Evolutionary conservation across 1,140 invertebrate genomes (phyloP), one percentile per base, ranked within the genome.

Genomic region (Hesperophylax magnus): DNA sequence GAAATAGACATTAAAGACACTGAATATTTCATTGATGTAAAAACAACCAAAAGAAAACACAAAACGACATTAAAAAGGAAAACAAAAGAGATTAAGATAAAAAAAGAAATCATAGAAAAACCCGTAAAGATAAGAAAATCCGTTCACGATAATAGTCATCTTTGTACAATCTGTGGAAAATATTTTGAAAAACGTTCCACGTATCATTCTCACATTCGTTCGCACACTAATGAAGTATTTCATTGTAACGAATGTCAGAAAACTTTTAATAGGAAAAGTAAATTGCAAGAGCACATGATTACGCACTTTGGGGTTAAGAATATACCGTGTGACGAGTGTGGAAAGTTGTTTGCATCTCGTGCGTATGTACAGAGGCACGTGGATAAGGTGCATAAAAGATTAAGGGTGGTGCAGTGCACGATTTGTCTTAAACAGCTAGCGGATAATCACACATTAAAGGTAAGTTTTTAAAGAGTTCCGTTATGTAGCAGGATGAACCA

Each of bases 121-220:
- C 15, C 17, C 24, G 60, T 65, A 61, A 47, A 39, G 34, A 39
- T 39, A 1, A 31, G 24, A 34, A 71, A 53, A 24, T 52, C 22
- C 4, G 22, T 58, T 17, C 71, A 75, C 20, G 17, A 77, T n/a
- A 65, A 75, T 24, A 81, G 65, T 31, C 65, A 53, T 17, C 39
- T 78, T 17, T 81, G 80, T 53, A 71, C 75, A 8, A 24, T 78
- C 18, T 81, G 75, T 31, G 80, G 80, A 54, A 76, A 75, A 58
- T 56, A 58, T 58, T 78, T 78, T 67, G 22, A 17, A 39, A 65
- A 78, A 7, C 60, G 77, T n/a, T 67, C 60, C 7, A 67, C 60
- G 0, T 78, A 78, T 61, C 60, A 78, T 8, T 52, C 63, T 18
- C 77, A 78, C 24, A 24, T 78, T 9, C n/a, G 63, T 1, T 53